Conservation (phyloP, 2,113 vertebrate genomes). For the Artemisiospiza belli region DNA sequence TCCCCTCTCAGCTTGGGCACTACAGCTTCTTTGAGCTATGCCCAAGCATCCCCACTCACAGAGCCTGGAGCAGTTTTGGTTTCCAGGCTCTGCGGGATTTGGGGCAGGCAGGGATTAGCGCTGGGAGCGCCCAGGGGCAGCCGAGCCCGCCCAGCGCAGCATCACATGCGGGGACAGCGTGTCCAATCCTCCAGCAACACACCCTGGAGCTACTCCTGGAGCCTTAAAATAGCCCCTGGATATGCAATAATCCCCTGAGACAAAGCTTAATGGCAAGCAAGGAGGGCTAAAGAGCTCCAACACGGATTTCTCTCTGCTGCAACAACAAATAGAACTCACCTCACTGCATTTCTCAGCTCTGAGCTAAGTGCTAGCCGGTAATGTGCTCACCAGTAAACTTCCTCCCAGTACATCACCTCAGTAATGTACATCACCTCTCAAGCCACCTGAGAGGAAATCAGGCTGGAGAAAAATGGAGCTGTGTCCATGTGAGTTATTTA, state of each 20-base stretch:
- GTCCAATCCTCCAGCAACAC: not conserved
- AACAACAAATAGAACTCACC: not conserved
- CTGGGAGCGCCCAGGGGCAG: not conserved
- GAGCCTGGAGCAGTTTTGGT: not conserved
- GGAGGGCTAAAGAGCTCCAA: not conserved
- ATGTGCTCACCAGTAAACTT: not conserved
- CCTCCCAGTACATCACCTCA: not conserved
- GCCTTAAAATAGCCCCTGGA: not conserved
- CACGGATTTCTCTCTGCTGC: not conserved
- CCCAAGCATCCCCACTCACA: not conserved
- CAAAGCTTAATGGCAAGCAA: not conserved
- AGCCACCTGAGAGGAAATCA: not conserved
- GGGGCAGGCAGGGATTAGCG: not conserved
- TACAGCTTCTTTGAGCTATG: not conserved
- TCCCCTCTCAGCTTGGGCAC: not conserved
- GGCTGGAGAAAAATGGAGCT: not conserved
- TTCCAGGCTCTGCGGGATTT: not conserved
- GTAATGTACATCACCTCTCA: no score
- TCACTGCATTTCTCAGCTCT: not conserved
- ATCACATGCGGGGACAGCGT: rapidly evolving
- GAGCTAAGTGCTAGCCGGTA: not conserved
- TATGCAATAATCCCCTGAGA: not conserved
- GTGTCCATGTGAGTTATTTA: not conserved
- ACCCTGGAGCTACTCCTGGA: not conserved
- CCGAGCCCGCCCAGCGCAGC: not conserved